Evolutionary conservation across 2,113 vertebrate genomes (phyloP).

Genomic region (Urocolius indicus): DNA sequence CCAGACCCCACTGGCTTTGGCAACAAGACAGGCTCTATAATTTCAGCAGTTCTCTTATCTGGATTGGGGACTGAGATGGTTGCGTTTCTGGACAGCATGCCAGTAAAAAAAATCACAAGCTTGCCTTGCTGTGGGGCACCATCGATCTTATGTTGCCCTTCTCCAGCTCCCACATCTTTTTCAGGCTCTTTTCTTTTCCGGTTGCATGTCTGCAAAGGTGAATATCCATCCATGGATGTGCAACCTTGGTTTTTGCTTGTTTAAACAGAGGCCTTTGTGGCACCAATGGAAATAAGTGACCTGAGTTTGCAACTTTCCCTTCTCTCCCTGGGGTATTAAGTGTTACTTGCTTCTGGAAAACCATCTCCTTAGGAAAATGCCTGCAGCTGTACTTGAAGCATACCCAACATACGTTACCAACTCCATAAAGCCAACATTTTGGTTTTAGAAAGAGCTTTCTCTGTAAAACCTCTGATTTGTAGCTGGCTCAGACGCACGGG

Average conservation of each 20-base stretch:
- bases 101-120: background rate
- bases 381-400: background rate
- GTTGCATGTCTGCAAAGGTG: background rate
- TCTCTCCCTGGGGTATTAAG: background rate
- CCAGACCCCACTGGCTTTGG: background rate
- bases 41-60: background rate
- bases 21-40: background rate
- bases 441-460: background rate
- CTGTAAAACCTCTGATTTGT: background rate
- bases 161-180: background rate
- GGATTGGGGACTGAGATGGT: background rate
- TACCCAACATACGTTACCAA: background rate
- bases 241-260: background rate
- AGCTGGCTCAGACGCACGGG: rapidly evolving
- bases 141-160: background rate
- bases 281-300: background rate
- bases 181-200: background rate
- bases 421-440: background rate
- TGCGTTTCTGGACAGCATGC: rapidly evolving
- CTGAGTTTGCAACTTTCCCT: background rate
- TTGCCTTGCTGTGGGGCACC: rapidly evolving
- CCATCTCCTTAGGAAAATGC: background rate
- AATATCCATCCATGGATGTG: background rate
- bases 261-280: background rate
- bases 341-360: background rate